Conservation (phyloP, 2,888 invertebrate genomes). For the Xestia c-nigrum region DNA sequence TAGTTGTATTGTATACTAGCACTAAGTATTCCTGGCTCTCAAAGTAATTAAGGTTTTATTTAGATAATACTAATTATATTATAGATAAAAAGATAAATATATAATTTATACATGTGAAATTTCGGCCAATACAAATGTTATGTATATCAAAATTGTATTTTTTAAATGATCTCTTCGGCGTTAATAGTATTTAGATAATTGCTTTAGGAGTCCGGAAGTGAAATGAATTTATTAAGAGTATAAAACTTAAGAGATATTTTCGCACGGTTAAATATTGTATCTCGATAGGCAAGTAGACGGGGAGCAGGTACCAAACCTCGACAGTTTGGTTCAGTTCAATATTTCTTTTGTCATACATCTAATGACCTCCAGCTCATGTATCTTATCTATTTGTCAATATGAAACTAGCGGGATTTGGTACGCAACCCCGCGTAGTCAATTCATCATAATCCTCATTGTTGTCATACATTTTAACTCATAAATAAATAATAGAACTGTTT, state of each 20-base stretch:
- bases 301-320: constrained; percentile 68
- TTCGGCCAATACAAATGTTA: constrained; percentile 89
- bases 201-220: constrained; percentile 90
- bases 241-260: constrained; percentile 89
- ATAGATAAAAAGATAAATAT: constrained; percentile 78
- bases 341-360: constrained; percentile 19
- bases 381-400: constrained; percentile 37
- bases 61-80: constrained; percentile 82
- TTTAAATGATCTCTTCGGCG: constrained; percentile 90
- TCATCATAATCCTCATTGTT: constrained; percentile 79
- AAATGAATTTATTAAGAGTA: constrained; percentile 89
- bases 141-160: constrained; percentile 90
- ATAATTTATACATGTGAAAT: constrained; percentile 85
- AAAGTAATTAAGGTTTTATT: constrained; percentile 89
- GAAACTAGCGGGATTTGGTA: constrained; percentile 68
- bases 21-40: constrained; percentile 90
- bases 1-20: constrained; percentile 82
- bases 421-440: constrained; percentile 78
- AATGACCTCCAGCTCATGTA: constrained; percentile 20
- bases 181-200: constrained; percentile 86
- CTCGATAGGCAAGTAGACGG: constrained; percentile 78
- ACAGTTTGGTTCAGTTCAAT: constrained; percentile 49
- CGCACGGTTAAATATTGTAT: constrained; percentile 88
- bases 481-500: constrained; percentile 80
- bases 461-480: constrained; percentile 72